Evolutionary conservation across 2,113 vertebrate genomes (phyloP).

Genomic region (Ophthalmolycus amberensis): DNA sequence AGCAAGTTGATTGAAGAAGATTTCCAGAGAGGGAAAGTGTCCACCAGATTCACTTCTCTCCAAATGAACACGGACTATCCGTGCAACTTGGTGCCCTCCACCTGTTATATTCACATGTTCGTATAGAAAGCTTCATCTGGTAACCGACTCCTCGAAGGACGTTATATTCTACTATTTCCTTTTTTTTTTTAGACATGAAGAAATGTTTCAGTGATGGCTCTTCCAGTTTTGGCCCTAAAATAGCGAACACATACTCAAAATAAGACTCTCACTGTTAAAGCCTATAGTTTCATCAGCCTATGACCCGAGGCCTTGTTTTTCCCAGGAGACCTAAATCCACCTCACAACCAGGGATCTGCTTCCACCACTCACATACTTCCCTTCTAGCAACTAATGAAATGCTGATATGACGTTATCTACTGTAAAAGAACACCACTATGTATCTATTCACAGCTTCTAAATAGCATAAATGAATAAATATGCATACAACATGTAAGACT

Average conservation of each 20-base stretch:
- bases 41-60: neutral
- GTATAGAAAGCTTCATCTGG: neutral
- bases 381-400: slow-evolving; percentile 41
- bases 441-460: slow-evolving; percentile 37
- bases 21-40: neutral
- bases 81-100: neutral
- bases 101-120: neutral
- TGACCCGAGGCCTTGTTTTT: slow-evolving; percentile 37
- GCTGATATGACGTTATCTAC: slow-evolving; percentile 43
- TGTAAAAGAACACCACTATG: slow-evolving; percentile 24
- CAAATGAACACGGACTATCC: neutral
- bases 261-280: slow-evolving; percentile 14
- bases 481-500: slow-evolving; percentile 47
- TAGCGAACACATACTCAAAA: neutral
- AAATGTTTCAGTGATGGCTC: neutral
- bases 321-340: slow-evolving; percentile 41
- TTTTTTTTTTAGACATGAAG: neutral
- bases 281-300: slow-evolving; percentile 41
- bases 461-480: slow-evolving; percentile 66
- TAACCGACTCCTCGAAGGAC: neutral
- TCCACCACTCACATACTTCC: slow-evolving; percentile 23
- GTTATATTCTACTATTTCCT: neutral
- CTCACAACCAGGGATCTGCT: slow-evolving; percentile 24
- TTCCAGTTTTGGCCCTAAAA: neutral
- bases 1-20: neutral